Evolutionary conservation across 2,888 invertebrate species (phyloP).

Genomic region (Cerastis rubricosa): DNA sequence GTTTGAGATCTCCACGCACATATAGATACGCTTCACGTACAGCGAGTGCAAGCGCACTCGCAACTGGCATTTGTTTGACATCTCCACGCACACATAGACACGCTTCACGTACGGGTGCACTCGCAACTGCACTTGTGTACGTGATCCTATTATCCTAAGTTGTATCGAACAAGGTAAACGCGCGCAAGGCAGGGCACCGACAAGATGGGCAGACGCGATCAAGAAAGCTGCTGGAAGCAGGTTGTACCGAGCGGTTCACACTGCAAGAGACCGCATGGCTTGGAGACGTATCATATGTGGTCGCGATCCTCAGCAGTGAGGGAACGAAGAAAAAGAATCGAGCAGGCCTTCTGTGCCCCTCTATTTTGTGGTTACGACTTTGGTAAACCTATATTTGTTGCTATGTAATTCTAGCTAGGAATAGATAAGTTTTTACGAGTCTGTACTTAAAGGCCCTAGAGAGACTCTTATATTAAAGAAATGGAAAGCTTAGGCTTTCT

Average conservation of each 20-base stretch:
- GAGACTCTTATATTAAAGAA: neutral
- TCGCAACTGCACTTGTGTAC: neutral
- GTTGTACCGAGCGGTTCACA: no score
- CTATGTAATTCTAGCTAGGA: neutral
- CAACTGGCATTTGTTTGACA: no score
- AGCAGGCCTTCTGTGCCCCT: neutral
- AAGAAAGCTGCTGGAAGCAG: no score
- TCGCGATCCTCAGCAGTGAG: no score
- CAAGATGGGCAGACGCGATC: no score
- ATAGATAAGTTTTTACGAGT: slow-evolving; percentile 13
- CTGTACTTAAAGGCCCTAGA: neutral
- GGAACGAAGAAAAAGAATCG: no score
- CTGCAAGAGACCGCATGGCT: no score
- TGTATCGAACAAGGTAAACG: no score
- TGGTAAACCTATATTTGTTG: neutral
- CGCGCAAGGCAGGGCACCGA: no score
- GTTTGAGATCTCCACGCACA: neutral
- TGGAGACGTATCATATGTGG: no score
- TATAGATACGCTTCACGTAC: no score
- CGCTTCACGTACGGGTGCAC: neutral
- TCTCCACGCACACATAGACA: neutral
- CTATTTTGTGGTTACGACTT: neutral
- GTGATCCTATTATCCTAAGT: no score
- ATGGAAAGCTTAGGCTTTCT: neutral
- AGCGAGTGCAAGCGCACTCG: neutral